phyloP scores from a whole-genome alignment of 2,113 vertebrate genomes.

The Machaerirhynchus nigripectus region DNA sequence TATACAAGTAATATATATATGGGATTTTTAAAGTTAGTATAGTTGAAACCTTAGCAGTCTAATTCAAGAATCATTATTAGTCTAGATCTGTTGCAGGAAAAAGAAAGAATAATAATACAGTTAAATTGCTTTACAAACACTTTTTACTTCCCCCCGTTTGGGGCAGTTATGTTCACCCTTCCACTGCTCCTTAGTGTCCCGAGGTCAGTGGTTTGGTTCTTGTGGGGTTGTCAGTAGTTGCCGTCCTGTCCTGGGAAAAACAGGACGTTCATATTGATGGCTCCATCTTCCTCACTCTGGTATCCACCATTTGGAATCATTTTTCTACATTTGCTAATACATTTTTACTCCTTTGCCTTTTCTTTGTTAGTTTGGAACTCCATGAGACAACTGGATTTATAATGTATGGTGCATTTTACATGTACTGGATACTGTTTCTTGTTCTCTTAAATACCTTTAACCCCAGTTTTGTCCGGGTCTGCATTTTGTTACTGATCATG shows the following conservation, averaged over 20 bases:
- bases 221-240: neutral
- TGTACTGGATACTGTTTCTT: neutral
- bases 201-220: neutral
- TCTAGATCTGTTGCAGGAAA: neutral
- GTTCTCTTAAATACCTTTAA: neutral
- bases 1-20: neutral
- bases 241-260: neutral
- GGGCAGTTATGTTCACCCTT: neutral
- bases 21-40: neutral
- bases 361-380: neutral
- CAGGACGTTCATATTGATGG: neutral
- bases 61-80: neutral
- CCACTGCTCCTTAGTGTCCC: neutral
- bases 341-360: neutral
- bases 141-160: neutral
- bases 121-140: neutral
- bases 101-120: neutral
- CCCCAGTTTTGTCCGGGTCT: neutral
- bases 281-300: neutral
- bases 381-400: neutral
- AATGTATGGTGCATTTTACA: neutral
- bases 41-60: neutral
- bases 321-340: neutral
- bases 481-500: neutral
- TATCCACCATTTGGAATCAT: accelerated